Evolutionary conservation across 2,797 vertebrate genomes (phyloP), one percentile per base, ranked within the genome.

Genomic region (Danionella dracula): DNA sequence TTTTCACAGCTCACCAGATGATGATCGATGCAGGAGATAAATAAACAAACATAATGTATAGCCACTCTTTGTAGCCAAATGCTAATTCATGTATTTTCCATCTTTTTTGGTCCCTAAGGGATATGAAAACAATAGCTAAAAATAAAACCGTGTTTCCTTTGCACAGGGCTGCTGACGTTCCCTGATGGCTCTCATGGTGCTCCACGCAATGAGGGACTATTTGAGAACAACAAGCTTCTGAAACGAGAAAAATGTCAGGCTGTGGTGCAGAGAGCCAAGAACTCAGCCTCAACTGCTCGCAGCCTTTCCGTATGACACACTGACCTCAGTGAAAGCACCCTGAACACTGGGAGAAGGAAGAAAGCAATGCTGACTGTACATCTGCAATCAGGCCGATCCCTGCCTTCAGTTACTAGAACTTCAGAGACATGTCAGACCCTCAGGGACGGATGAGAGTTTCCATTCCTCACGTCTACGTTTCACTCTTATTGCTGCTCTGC

Each of bases 171-270:
- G 71, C 77, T 99, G 83, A 99, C 96, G 1, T 99, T 99, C 82
- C 91, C 96, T 0, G 95, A 99, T 1, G 95, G 97, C 66, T 93
- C 92, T 54, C 94, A 99, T 0, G 95, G 97, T 4, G 84, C 92
- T 37, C 95, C 94, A 8, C 91, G 94, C 40, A 99, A 94, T 0
- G 97, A 99, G 83, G 97, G 97, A 5, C 84, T 98, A 73, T 99
- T 99, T 57, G 94, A 97, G 84, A 95, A 95, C 85, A 98, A 99
- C 86, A 96, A 93, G 86, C 89, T 98, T 51, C 87, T 94, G 79
- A 92, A 93, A 79, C 87, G 93, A 40, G 95, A 97, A 85, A 97
- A 97, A 81, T 96, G 96, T 76, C 83, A 90, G 0, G 89, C 88
- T 0, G 82, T 93, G 71, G 91, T 99, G 75, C 95, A 97, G 84